Evolutionary conservation across 2,888 invertebrate genomes (phyloP).

Genomic region (Cephalotes varians): DNA sequence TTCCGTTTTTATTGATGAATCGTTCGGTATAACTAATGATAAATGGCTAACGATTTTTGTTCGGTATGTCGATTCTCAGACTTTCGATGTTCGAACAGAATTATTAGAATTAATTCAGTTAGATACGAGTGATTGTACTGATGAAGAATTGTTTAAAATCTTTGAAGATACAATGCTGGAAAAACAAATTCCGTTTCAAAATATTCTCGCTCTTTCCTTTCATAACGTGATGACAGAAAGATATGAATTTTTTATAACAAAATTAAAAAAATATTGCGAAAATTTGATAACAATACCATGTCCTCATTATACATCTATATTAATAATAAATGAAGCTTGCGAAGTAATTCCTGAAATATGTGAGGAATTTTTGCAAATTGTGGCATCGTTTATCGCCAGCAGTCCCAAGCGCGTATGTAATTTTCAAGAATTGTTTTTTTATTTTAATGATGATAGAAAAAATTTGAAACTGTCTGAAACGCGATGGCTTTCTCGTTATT

Average conservation of each 20-base stretch:
- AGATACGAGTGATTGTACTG: conserved; percentile 6
- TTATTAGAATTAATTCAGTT: conserved; percentile 6
- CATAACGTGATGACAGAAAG: not conserved
- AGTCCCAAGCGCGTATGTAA: not conserved
- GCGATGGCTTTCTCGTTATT: not conserved
- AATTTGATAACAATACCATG: too few species aligned
- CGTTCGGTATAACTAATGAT: not conserved
- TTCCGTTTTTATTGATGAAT: not conserved
- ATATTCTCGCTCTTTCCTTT: not conserved
- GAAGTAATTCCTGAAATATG: too few species aligned
- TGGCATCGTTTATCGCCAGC: not conserved
- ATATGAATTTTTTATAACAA: too few species aligned
- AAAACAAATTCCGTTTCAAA: not conserved
- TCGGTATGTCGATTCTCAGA: not conserved
- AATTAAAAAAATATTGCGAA: too few species aligned
- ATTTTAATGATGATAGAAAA: not conserved
- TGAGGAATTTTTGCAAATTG: not conserved
- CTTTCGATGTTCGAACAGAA: not conserved
- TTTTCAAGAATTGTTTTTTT: not conserved
- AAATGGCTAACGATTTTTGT: not conserved
- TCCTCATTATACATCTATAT: too few species aligned
- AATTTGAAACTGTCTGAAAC: not conserved
- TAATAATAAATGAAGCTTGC: too few species aligned
- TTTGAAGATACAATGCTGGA: not conserved
- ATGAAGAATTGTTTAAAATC: not conserved